These are phyloP conservation scores for Craseonycteris thonglongyai DNA, from an alignment of 2,113 vertebrate genomes.

Conservation along the genomic window DNA sequence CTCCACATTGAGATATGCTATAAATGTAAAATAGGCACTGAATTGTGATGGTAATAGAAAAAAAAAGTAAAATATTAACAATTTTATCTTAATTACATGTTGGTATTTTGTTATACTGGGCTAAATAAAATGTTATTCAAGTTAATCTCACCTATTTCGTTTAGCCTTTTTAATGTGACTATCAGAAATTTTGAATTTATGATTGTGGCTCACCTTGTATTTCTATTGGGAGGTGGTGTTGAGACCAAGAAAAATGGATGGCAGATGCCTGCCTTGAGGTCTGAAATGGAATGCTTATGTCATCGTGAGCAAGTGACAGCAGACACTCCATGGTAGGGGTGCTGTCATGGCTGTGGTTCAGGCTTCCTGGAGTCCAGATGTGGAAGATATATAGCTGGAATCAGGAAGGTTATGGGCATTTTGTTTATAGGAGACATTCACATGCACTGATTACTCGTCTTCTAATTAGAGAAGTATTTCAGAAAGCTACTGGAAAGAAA, in stretches of 20 bases:
- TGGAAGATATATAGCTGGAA: neutral
- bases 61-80: neutral
- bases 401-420: neutral
- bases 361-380: neutral
- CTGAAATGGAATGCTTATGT: rapidly evolving
- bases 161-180: neutral
- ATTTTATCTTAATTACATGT: neutral
- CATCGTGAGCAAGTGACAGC: neutral
- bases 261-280: neutral
- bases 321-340: rapidly evolving
- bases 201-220: neutral
- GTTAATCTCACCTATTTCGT: neutral
- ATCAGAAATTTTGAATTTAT: neutral
- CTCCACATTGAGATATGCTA: neutral
- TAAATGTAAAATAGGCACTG: neutral
- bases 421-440: neutral
- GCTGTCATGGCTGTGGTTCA: neutral
- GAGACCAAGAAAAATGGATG: neutral
- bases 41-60: neutral
- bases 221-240: neutral
- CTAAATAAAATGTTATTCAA: neutral
- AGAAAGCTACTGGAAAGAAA: neutral
- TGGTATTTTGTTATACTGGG: neutral
- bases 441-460: neutral
- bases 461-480: neutral